Percentiles rank a stretch among this genome's conserved stretches.
These are phyloP conservation scores for Tryphoninae sp. DNA, from an alignment of 2,888 invertebrate genomes.

Conservation along the genomic window DNA sequence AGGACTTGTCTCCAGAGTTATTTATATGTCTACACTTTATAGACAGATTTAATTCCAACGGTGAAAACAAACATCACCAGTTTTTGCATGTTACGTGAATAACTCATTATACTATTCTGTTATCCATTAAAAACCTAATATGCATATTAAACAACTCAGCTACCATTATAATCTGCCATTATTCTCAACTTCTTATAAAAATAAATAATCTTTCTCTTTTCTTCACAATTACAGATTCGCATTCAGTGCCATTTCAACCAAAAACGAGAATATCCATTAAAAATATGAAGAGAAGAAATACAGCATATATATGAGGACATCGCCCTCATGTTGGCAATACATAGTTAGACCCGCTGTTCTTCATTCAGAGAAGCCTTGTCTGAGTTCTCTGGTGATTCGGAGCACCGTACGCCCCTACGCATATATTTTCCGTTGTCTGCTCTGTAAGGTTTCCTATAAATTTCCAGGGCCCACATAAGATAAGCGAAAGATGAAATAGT, in stretches of 20 bases:
- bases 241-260: too few relatives aligned
- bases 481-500: neutral
- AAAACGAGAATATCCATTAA: neutral
- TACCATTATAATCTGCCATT: neutral
- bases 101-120: neutral
- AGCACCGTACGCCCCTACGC: constrained; percentile 23
- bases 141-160: neutral
- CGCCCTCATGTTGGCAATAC: constrained; percentile 14
- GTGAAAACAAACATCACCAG: neutral
- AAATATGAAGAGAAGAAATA: constrained; percentile 13
- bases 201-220: too few relatives aligned
- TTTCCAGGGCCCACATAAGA: constrained; percentile 14
- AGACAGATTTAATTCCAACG: too few relatives aligned
- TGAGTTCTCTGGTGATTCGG: neutral
- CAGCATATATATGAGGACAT: constrained; percentile 7
- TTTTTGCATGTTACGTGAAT: neutral
- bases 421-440: constrained; percentile 32
- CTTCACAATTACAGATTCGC: too few relatives aligned
- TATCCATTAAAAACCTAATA: neutral
- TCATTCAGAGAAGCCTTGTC: constrained; percentile 61
- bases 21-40: too few relatives aligned
- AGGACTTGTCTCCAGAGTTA: neutral
- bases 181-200: too few relatives aligned
- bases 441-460: constrained; percentile 48
- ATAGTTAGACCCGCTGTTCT: constrained; percentile 32